Base-by-base conservation (phyloP, 2,113 vertebrate genomes). In the Chaenocephalus aceratus region DNA sequence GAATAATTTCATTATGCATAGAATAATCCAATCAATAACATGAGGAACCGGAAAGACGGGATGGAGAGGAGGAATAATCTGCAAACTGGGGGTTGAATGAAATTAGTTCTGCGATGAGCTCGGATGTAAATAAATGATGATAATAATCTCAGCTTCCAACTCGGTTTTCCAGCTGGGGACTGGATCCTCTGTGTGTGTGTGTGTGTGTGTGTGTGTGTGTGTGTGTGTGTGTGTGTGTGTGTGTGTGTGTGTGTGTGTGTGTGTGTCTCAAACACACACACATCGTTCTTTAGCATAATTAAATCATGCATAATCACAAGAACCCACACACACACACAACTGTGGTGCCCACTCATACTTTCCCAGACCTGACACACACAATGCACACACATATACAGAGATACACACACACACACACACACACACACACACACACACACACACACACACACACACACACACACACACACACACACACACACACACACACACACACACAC, bases 101-200 rank as follows among this genome's bases (percentile, higher is more conserved):
- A 83, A 88, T 88, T 82, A 87, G 67, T 75, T 80, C 78, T 64
- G 79, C 59, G 23, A 76, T 53, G 69, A 85, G 72, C 48, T 36
- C 34, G 4, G 67, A 79, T 80, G 84, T 80, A 80, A 89, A 88
- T 90, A 90, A 91, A 88, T 80, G 75, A 87, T 86, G 81, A 91
- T 89, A 69, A 87, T 85, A 83, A 89, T 87, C 82, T 70, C 65
- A 80, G 82, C 79, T 80, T 88, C 86, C 69, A 84, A 79, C 69
- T 80, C 56, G 4, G 72, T 88, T 85, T 83, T 85, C 80, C 86
- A 88, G 78, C 73, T 75, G 82, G 68, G 51, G 71, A 79, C 49
- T 65, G 21, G 63, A 63, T 67, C 77, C 86, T 82, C 21, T 13
- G 36, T 26, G 26, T 26, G 26, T 26, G 26, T 26, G 26, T 26